Evolutionary conservation across 2,797 vertebrate genomes (phyloP).

Genomic region (Peromyscus attwateri): DNA sequence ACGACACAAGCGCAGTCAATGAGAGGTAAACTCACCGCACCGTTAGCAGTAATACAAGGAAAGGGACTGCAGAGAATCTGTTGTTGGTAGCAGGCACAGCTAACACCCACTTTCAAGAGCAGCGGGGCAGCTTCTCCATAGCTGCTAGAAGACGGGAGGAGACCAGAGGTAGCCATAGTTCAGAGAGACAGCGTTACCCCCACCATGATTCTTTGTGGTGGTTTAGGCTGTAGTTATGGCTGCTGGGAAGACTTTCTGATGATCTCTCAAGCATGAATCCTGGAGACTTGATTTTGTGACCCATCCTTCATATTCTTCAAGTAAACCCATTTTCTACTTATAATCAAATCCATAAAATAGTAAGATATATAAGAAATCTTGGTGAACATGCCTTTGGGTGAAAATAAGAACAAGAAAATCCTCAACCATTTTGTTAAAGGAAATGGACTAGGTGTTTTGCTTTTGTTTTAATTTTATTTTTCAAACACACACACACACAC

Average conservation of each 20-base stretch:
- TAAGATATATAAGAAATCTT: background rate
- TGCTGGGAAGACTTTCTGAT: background rate
- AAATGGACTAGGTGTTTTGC: background rate
- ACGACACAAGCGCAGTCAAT: background rate
- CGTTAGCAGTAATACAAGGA: background rate
- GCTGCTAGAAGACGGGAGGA: background rate
- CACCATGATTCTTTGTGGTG: fast-evolving
- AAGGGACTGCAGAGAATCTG: too few species aligned
- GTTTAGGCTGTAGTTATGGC: too few species aligned
- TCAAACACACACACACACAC: background rate
- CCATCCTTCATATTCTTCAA: background rate
- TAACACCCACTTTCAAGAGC: background rate
- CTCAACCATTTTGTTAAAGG: constrained; percentile 1
- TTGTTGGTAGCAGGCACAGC: background rate
- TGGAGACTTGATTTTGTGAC: background rate
- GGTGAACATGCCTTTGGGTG: background rate
- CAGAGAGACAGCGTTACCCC: background rate
- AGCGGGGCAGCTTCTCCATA: too few species aligned
- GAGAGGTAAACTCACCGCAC: background rate
- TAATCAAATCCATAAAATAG: background rate
- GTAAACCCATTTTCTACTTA: background rate
- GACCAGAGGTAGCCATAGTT: background rate
- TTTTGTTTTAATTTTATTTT: background rate
- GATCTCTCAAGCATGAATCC: background rate
- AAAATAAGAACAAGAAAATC: constrained; percentile 31